Evolutionary conservation across 2,113 vertebrate genomes (phyloP).

Genomic region (Spheniscus mendiculus): DNA sequence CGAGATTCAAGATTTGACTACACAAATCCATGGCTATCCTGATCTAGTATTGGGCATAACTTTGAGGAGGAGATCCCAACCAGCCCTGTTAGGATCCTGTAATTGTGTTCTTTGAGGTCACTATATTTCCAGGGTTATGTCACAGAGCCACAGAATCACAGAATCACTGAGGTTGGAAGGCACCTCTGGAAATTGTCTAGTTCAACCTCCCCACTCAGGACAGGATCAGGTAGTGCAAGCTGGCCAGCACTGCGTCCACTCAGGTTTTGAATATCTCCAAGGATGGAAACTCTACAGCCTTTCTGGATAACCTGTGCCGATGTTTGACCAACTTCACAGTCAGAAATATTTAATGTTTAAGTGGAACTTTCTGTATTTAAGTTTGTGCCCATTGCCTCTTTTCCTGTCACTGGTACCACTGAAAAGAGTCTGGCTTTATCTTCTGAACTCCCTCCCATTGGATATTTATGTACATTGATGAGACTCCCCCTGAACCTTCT

Average conservation of each 20-base stretch:
- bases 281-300: background rate
- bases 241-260: background rate
- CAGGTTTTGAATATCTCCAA: background rate
- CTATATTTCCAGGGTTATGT: background rate
- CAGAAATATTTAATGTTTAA: background rate
- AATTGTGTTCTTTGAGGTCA: background rate
- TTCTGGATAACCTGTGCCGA: background rate
- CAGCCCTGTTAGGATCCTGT: background rate
- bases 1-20: background rate
- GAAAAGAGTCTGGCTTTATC: background rate
- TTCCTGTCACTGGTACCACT: background rate
- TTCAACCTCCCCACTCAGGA: background rate
- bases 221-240: background rate
- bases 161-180: background rate
- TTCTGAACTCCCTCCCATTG: too few species aligned
- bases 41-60: background rate
- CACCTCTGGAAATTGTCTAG: background rate
- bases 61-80: background rate
- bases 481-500: background rate
- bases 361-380: background rate
- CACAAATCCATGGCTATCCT: background rate
- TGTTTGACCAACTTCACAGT: background rate
- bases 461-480: background rate
- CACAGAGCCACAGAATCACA: background rate
- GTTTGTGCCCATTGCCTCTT: background rate